These are phyloP conservation scores for Drosophila percnosoma DNA, from an alignment of 2,888 invertebrate genomes.

Conservation along the genomic window DNA sequence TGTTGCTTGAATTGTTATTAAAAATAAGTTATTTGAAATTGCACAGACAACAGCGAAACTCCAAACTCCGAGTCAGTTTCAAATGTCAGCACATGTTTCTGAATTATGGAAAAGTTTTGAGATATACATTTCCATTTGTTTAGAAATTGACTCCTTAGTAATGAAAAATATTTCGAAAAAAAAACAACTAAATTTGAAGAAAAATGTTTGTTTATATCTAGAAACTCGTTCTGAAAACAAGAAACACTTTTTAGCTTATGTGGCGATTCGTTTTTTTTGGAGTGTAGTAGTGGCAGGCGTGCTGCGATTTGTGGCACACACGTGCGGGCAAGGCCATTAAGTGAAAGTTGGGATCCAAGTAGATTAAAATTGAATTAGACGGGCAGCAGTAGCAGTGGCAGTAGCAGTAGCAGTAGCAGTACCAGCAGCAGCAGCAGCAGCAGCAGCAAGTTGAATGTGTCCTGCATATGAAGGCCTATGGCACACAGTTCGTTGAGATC, in stretches of 20 bases:
- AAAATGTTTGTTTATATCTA: background rate
- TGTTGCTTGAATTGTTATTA: background rate
- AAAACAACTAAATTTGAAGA: background rate
- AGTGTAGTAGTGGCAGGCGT: background rate
- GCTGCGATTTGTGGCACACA: slow-evolving; percentile 18
- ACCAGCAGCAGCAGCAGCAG: too few species aligned
- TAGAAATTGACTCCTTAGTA: background rate
- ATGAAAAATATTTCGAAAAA: background rate
- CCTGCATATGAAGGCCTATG: background rate
- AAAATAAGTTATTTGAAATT: background rate
- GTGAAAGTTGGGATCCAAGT: slow-evolving; percentile 37
- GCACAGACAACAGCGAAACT: background rate
- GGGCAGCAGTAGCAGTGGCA: background rate
- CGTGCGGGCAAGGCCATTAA: slow-evolving; percentile 4
- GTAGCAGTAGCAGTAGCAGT: background rate
- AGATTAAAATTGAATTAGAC: slow-evolving; percentile 56
- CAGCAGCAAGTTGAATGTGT: background rate
- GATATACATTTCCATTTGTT: background rate
- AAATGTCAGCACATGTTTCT: background rate
- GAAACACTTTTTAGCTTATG: background rate
- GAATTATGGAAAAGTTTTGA: background rate
- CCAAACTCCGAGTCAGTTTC: background rate
- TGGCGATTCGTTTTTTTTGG: background rate
- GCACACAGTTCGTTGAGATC: slow-evolving; percentile 19
- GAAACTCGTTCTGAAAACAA: background rate